These are phyloP conservation scores for Diaphora mendica DNA, from an alignment of 2,888 invertebrate genomes.

Conservation along the genomic window DNA sequence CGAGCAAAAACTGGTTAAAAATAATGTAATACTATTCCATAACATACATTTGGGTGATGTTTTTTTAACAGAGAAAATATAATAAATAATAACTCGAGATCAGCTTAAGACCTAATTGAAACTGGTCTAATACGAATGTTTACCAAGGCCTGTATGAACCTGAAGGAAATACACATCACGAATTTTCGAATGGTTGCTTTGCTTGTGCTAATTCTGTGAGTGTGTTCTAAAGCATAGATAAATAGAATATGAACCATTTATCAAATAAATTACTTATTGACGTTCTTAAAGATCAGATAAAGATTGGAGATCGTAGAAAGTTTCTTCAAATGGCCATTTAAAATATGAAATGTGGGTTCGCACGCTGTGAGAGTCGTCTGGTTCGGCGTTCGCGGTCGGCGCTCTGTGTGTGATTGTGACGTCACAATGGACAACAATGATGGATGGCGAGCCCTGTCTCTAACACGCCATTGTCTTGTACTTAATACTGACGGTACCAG, in stretches of 20 bases:
- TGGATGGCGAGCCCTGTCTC: slow-evolving; percentile 55
- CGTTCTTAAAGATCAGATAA: not conserved
- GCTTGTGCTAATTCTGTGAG: not conserved
- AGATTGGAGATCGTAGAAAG: slow-evolving; percentile 3
- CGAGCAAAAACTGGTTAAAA: too few relatives aligned
- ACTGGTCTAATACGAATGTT: too few relatives aligned
- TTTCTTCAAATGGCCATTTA: slow-evolving; percentile 11
- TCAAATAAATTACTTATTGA: not conserved
- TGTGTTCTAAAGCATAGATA: not conserved
- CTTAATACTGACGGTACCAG: slow-evolving; percentile 26
- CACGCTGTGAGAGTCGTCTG: slow-evolving; percentile 23
- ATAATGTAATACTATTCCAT: not conserved
- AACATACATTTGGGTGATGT: not conserved
- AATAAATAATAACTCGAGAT: not conserved
- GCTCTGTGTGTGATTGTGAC: slow-evolving; percentile 45
- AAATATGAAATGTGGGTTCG: slow-evolving; percentile 15
- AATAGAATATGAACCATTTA: not conserved
- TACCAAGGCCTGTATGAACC: not conserved
- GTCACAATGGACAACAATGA: slow-evolving; percentile 62
- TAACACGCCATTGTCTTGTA: slow-evolving; percentile 62
- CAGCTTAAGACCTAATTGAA: not conserved
- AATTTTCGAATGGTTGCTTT: not conserved
- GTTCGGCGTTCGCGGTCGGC: slow-evolving; percentile 1
- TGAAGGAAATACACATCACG: not conserved
- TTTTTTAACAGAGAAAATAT: not conserved